Conservation (phyloP, 2,797 vertebrate genomes). For the Myotis planiceps region DNA sequence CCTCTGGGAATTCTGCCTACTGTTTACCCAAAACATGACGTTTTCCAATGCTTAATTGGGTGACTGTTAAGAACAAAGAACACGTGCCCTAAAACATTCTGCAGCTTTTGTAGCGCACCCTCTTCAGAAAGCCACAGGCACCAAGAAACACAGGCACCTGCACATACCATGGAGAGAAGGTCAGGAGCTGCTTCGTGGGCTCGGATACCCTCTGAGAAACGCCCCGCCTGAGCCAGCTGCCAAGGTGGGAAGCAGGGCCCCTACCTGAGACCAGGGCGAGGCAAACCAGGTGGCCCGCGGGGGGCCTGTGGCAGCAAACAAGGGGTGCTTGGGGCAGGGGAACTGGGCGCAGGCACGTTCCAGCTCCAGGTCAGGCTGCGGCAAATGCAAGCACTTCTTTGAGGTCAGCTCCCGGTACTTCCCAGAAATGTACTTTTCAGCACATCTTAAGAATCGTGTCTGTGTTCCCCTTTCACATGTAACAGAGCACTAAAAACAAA, state of each 20-base stretch:
- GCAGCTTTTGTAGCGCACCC: neutral
- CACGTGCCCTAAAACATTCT: neutral
- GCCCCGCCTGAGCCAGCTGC: accelerated
- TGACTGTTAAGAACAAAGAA: neutral
- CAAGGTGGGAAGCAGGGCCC: neutral
- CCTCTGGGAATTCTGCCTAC: neutral
- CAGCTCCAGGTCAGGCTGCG: slow-evolving; percentile 88
- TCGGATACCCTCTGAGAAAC: accelerated
- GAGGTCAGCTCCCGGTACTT: slow-evolving; percentile 90
- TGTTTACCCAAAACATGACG: neutral
- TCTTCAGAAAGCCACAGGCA: neutral
- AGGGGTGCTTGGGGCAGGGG: slow-evolving; percentile 84
- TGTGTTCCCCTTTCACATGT: slow-evolving; percentile 91
- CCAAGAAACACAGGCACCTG: neutral
- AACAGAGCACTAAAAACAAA: slow-evolving; percentile 90
- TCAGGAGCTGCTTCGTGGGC: neutral
- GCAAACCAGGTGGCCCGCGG: slow-evolving; percentile 88
- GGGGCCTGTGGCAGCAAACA: slow-evolving; percentile 62
- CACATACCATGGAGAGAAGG: too few relatives aligned
- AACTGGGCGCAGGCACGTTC: slow-evolving; percentile 87
- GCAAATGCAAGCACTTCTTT: slow-evolving; percentile 91
- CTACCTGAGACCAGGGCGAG: slow-evolving; percentile 93
- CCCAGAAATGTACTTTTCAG: slow-evolving; percentile 91
- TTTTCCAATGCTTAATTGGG: neutral
- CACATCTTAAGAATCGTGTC: slow-evolving; percentile 90